Base-by-base conservation (phyloP, 1,140 invertebrate species). In the Sipha flava region DNA sequence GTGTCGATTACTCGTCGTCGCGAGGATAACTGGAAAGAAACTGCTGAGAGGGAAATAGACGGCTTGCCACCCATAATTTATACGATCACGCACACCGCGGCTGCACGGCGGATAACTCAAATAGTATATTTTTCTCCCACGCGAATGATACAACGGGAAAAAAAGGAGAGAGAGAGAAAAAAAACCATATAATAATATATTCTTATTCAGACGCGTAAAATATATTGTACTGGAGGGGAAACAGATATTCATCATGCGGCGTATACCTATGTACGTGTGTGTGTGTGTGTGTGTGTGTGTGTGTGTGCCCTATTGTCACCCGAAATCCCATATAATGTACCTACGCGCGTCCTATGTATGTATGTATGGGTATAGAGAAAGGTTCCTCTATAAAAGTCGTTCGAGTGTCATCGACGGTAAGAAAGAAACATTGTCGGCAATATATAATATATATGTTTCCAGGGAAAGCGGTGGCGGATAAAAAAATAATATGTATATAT, bases 381-480 rank as follows among this genome's bases (percentile, higher is more conserved):
- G 73, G 52, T 77, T 77, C 52, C 18, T 49, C 52, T 77, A 52
- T 77, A 77, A 77, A 77, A 77, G 73, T 77, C 73, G 73, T 77
- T 77, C 73, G 52, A 77, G 73, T 77, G 73, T 77, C 73, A 77
- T 77, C 73, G 73, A 77, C 73, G 73, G 73, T 47, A 77, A 77
- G 73, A 77, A 77, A 77, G 73, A 77, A 77, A 77, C 73, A 77
- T 77, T 43, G 73, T 59, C 73, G 73, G 23, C 34, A 43, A 77
- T 77, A 77, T 59, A 77, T 77, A 77, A 57, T 59, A 54, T 73
- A 34, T 70, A 23, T 16, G 16, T 40, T 47, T n/a, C n/a, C n/a
- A n/a, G 73, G 34, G 52, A 77, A 77, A 77, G 73, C 52, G 52
- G 72, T 16, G 64, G 40, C 21, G 37, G 64, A 43, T 45, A 18